Evolutionary conservation across 2,113 vertebrate genomes (phyloP).

Genomic region (Xenus cinereus): DNA sequence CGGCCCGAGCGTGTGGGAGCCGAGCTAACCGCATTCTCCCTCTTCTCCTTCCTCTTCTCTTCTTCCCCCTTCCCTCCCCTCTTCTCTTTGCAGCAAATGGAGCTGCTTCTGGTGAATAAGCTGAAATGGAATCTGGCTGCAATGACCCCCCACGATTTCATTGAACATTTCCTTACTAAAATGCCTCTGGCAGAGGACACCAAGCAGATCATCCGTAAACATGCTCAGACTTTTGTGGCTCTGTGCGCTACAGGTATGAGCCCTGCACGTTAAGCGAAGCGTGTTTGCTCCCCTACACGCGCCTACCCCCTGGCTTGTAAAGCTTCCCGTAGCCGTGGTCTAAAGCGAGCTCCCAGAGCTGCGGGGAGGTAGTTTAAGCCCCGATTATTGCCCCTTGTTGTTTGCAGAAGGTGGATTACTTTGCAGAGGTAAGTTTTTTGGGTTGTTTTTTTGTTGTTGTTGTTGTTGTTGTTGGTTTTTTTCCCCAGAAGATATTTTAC

Average conservation of each 20-base stretch:
- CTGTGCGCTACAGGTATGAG: conserved; percentile 94
- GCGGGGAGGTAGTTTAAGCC: not conserved
- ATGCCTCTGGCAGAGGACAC: conserved; percentile 88
- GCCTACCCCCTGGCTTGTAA: not conserved
- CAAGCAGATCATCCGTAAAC: conserved; percentile 95
- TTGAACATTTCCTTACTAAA: conserved; percentile 97
- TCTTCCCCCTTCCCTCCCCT: not conserved
- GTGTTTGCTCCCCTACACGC: conserved; percentile 19
- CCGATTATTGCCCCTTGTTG: not conserved
- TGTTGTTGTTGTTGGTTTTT: not conserved
- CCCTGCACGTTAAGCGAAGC: conserved; percentile 50
- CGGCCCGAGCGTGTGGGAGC: not conserved
- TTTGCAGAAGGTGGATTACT: conserved; percentile 60
- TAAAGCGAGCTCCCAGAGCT: not conserved
- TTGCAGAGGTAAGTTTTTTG: conserved; percentile 55
- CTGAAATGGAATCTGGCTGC: conserved; percentile 98
- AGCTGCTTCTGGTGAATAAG: conserved; percentile 94
- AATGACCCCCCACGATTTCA: conserved; percentile 95
- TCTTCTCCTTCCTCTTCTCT: not conserved
- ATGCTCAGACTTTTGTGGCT: conserved; percentile 96
- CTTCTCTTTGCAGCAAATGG: conserved; percentile 88
- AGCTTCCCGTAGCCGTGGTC: not conserved
- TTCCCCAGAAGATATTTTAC: not conserved
- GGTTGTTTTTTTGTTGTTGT: no score
- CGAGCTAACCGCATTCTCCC: conserved; percentile 4